Evolutionary conservation across 2,113 vertebrate genomes (phyloP), one percentile per base, ranked within the genome.

Genomic region (Grammomys surdaster): DNA sequence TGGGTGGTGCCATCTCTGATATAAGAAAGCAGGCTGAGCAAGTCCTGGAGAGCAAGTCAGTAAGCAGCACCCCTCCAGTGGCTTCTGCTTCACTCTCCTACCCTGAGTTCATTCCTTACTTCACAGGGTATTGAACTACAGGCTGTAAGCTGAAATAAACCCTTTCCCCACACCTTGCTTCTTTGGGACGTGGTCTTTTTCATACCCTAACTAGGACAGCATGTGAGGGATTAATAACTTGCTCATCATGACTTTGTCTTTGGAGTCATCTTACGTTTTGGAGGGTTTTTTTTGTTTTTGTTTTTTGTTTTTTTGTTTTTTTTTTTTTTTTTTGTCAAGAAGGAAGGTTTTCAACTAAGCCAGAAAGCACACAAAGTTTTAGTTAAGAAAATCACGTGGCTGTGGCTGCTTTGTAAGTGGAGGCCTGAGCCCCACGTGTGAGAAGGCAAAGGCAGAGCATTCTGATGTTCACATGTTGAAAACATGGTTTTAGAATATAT

Each of bases 401-500:
- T 82, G 58, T 69, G 20, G 40, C 43, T 77, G 28, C 40, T 95
- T 88, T 26, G 26, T 24, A 88, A 76, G 91, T n/a, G 33, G 19
- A 88, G 67, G 13, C 93, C 19, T 90, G 54, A 69, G 43, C 28
- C 51, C 36, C 31, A 88, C 22, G 3, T 78, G 11, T 95, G 76
- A 94, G 17, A 90, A 48, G 5, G 77, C 33, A 92, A 91, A 89
- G 54, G 31, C 56, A 76, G 95, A 73, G 1, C 54, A 70, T 89
- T 91, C 73, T 91, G 19, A 73, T 89, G 17, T 7, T 54, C 75
- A 78, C 72, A 72, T 95, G 77, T 77, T 76, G 73, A 48, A 85
- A 92, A 36, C 20, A 46, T 93, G 48, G 46, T 89, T 96, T 95
- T 43, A 88, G 46, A 94, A 77, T 72, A 95, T 40, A 16, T 26